Percentiles rank a stretch among this genome's conserved stretches.
Conservation (phyloP, 1,140 invertebrate species). For the Polypedilum pembai region DNA sequence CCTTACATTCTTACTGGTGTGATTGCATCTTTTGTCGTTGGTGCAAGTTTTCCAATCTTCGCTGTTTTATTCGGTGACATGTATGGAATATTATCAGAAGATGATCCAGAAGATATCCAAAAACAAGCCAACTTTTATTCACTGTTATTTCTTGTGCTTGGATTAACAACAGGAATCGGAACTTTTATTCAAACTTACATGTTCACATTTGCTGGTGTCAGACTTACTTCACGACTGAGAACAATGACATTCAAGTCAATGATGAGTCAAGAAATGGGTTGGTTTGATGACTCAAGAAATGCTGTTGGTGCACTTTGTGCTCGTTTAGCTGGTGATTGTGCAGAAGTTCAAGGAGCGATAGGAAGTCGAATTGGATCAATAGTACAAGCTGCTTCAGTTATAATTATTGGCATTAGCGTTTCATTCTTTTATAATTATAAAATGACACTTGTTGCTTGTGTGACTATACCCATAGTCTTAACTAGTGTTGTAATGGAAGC, state of each 20-base stretch:
- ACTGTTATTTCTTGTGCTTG: slow-evolving; percentile 53
- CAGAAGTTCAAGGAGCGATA: slow-evolving; percentile 74
- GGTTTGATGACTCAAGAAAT: slow-evolving; percentile 68
- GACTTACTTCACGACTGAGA: slow-evolving; percentile 63
- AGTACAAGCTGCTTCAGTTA: slow-evolving; percentile 66
- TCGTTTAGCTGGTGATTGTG: slow-evolving; percentile 67
- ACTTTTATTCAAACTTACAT: slow-evolving; percentile 64
- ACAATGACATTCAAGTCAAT: slow-evolving; percentile 55
- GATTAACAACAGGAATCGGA: slow-evolving; percentile 57
- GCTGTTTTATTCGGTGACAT: slow-evolving; percentile 80
- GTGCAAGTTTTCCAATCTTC: slow-evolving; percentile 69
- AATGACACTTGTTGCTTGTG: slow-evolving; percentile 66
- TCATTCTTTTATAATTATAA: slow-evolving; percentile 75
- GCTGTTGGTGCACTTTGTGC: slow-evolving; percentile 71
- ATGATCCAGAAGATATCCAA: not conserved
- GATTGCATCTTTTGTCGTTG: slow-evolving; percentile 61
- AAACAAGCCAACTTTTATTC: slow-evolving; percentile 50
- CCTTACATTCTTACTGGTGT: slow-evolving; percentile 61
- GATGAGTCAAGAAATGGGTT: slow-evolving; percentile 69
- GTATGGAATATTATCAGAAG: slow-evolving; percentile 54
- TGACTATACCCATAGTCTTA: slow-evolving; percentile 72
- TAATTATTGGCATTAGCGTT: slow-evolving; percentile 61
- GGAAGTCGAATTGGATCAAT: slow-evolving; percentile 71
- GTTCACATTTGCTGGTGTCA: slow-evolving; percentile 70
- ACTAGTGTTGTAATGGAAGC: slow-evolving; percentile 67